These are phyloP conservation scores for Agrotis clavis DNA, from an alignment of 2,888 invertebrate species.

Conservation along the genomic window DNA sequence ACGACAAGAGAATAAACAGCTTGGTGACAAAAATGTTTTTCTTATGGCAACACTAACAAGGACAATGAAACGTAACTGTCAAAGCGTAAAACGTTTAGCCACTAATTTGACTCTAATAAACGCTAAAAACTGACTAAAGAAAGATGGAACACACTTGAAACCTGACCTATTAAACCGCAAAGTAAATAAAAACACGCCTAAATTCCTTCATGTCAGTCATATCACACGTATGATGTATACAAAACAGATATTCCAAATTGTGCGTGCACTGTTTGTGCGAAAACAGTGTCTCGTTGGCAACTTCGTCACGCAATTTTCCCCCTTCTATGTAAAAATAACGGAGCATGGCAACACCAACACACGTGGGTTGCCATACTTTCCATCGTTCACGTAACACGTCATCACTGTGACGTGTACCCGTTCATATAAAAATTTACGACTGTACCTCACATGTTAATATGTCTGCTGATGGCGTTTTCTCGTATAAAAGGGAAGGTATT, in stretches of 20 bases:
- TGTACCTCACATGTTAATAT: constrained; percentile 78
- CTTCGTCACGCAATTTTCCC: constrained; percentile 82
- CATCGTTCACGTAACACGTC: constrained; percentile 71
- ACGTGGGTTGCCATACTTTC: constrained; percentile 69
- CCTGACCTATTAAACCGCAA: constrained; percentile 53
- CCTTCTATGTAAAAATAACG: constrained; percentile 75
- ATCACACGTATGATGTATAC: constrained; percentile 66
- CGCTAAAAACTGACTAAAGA: constrained; percentile 29
- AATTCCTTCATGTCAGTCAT: constrained; percentile 64
- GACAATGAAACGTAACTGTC: constrained; percentile 36
- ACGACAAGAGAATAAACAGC: constrained; percentile 27
- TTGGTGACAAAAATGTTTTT: constrained; percentile 21
- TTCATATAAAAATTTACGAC: constrained; percentile 85
- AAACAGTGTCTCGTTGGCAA: constrained; percentile 73
- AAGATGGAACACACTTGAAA: constrained; percentile 34
- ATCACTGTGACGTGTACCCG: constrained; percentile 78
- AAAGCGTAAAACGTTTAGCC: constrained; percentile 36
- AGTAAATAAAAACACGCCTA: constrained; percentile 53
- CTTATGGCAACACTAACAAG: constrained; percentile 26
- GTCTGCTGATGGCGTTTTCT: constrained; percentile 59
- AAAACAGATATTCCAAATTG: constrained; percentile 80
- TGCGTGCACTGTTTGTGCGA: constrained; percentile 78
- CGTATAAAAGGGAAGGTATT: constrained; percentile 56
- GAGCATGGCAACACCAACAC: constrained; percentile 42
- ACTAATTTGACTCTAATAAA: constrained; percentile 46